phyloP scores from a whole-genome alignment of 2,797 vertebrate genomes.

The Prionace glauca region DNA sequence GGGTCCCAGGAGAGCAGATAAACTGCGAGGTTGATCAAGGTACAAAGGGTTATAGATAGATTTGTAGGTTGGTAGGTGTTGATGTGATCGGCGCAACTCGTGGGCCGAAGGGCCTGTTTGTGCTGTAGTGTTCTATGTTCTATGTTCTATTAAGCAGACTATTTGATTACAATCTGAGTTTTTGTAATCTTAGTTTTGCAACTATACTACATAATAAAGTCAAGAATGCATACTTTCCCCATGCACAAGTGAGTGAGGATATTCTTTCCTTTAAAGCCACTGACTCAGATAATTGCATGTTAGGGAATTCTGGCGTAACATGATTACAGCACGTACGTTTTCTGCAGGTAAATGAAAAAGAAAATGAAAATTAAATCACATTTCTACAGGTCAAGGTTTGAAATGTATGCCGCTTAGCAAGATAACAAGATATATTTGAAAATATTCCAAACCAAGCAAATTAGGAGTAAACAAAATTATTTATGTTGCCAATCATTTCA shows the following conservation, averaged over 20 bases:
- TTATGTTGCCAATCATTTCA: not conserved
- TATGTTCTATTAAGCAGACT: too few relatives aligned
- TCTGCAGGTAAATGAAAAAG: not conserved
- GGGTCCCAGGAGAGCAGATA: not conserved
- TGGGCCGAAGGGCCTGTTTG: too few relatives aligned
- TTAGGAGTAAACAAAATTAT: not conserved
- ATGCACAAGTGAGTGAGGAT: not conserved
- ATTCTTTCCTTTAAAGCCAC: conserved; percentile 19
- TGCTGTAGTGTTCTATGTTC: too few relatives aligned
- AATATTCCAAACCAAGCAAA: not conserved
- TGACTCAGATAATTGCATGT: conserved; percentile 16
- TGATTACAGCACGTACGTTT: conserved; percentile 2
- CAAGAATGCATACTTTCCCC: not conserved
- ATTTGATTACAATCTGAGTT: not conserved
- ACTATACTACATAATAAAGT: not conserved
- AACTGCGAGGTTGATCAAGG: not conserved
- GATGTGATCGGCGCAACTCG: too few relatives aligned
- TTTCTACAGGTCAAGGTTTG: not conserved
- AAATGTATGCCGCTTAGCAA: not conserved
- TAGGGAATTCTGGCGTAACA: not conserved
- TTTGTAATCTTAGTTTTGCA: conserved; percentile 18
- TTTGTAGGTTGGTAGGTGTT: too few relatives aligned
- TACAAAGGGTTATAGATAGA: too few relatives aligned
- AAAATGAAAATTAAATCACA: conserved; percentile 6
- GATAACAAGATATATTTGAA: not conserved